Evolutionary conservation across 2,113 vertebrate genomes (phyloP), one percentile per base, ranked within the genome.

Genomic region (Bambusicola thoracicus): DNA sequence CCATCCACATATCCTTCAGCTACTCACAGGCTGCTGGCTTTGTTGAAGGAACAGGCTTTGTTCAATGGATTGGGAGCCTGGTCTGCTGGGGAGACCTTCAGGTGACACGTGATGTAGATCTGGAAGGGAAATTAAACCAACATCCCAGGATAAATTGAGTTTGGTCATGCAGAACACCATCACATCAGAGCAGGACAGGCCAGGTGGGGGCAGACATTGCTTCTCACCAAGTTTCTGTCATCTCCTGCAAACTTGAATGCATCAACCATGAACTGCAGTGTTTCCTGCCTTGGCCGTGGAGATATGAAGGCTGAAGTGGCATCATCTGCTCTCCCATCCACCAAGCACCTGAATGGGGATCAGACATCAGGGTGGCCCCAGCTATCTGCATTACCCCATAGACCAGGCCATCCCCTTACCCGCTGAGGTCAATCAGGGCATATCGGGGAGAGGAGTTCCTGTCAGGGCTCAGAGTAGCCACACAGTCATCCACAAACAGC

Each of bases 1-100:
- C 76, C 62, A 32, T 48, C 44, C 48, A 30, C 8, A 2, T 1
- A 0, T 2, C 4, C 20, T 16, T 20, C 41, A 65, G 41, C 19
- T 75, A 91, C 94, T 93, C 70, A 96, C 95, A 89, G 56, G 38
- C 83, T 84, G 51, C 82, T 83, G 55, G 95, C 92, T 94, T 87
- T 95, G 65, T 89, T 87, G 84, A 95, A 97, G 73, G 91, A 97
- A 65, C 96, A 97, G 12, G 95, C 96, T 38, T 97, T 96, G 85
- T 89, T 93, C 75, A 69, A 8, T 14, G 89, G n/a, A 27, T 61
- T 22, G 22, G 93, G 94, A 25, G 72, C 66, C 32, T 96, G 92
- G 27, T 92, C 90, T 72, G 27, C 75, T n/a, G 90, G 78, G 7
- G 81, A 81, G 13, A 92, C 96, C 85, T 91, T 96, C 78, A 96